A percentile compares a stretch with the other conserved stretches of the same genome.
These are phyloP conservation scores for Aphis craccivora DNA, from an alignment of 1,140 invertebrate genomes.

Conservation along the genomic window DNA sequence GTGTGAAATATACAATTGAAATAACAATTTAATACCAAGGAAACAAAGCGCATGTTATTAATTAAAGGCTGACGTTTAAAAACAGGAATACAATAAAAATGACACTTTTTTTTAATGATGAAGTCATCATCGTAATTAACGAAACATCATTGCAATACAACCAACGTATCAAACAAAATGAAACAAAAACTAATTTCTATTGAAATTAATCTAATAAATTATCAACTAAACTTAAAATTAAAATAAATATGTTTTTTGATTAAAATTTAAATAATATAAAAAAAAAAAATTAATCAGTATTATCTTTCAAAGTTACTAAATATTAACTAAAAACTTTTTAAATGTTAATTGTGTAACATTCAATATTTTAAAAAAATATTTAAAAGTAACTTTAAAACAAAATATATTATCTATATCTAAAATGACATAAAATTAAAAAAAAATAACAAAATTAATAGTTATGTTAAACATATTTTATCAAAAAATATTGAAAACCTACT, in stretches of 20 bases:
- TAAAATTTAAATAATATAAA: background rate
- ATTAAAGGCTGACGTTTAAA: conserved; percentile 22
- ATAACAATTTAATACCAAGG: conserved; percentile 2
- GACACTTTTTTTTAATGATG: background rate
- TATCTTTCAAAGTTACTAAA: background rate
- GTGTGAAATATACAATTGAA: conserved; percentile 30
- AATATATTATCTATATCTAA: background rate
- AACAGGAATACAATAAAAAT: conserved; percentile 11
- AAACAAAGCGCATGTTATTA: conserved; percentile 29
- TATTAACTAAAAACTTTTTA: background rate
- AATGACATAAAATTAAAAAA: background rate
- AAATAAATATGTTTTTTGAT: background rate
- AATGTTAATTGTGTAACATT: background rate
- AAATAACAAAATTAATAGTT: background rate
- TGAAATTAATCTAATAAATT: background rate
- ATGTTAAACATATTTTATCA: too few species aligned
- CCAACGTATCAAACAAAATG: background rate
- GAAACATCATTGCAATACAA: background rate
- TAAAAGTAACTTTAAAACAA: background rate
- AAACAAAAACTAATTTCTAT: background rate
- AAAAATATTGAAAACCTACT: background rate
- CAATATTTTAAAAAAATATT: background rate
- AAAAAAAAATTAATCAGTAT: background rate
- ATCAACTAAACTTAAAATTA: background rate
- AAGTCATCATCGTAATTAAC: conserved; percentile 25